Evolutionary conservation across 2,888 invertebrate genomes (phyloP), one percentile per base, ranked within the genome.

Genomic region (Tetranychus piercei): DNA sequence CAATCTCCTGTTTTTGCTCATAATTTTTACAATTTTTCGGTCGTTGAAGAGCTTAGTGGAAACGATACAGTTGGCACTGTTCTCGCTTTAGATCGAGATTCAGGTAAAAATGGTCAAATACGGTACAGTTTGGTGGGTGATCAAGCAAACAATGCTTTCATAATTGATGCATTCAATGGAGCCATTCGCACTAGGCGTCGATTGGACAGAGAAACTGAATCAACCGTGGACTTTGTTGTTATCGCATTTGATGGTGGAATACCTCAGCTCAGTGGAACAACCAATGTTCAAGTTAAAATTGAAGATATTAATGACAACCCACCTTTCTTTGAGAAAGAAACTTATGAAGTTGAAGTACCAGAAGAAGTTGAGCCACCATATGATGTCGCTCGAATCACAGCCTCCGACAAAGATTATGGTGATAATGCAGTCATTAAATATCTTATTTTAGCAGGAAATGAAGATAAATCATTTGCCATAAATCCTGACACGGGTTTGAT

Each of bases 291-390:
- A 9, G 86, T 92, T 23, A 84, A 87, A 73, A 90, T 92, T 0
- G 90, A 91, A 77, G 92, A 93, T 80, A 90, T 90, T 77, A 93
- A 93, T 80, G 92, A 92, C 80, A 91, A 91, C 80, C 86, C 91
- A 4, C 94, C 94, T 0, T 82, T 87, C 76, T 94, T 94, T 74
- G 78, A 79, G 43, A 76, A 78, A 15, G 78, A 78, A 43, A 78
- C 78, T 9, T 79, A 78, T 65, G 75, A 76, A 8, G 77, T 79
- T 1, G 77, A 77, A 73, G 78, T 79, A 4, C 77, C 78, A 0
- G 79, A 79, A 74, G 79, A 79, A 67, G 76, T 78, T 55, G 77
- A 78, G 22, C 79, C 79, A 18, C 79, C 79, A 3, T 75, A 78
- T n/a, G 78, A 78, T 20, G 78, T 79, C 20, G 78, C 78, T 72